Percentiles rank a stretch among this genome's conserved stretches.
phyloP scores from a whole-genome alignment of 2,113 vertebrate species.

The Lepus americanus region DNA sequence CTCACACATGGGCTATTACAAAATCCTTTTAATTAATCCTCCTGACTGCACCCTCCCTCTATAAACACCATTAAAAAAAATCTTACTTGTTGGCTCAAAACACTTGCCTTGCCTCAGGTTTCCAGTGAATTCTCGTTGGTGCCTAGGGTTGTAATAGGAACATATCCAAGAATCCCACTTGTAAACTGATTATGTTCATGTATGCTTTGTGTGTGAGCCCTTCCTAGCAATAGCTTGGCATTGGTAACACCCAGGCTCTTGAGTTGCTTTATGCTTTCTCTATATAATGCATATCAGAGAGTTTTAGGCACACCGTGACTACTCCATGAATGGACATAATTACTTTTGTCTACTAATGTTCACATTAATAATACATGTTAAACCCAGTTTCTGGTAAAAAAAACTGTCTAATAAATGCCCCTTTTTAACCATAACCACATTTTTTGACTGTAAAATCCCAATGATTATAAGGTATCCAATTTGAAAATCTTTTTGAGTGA shows the following conservation, averaged over 20 bases:
- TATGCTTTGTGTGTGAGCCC: not conserved
- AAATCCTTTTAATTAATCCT: constrained; percentile 42
- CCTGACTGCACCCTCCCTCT: not conserved
- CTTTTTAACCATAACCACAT: not conserved
- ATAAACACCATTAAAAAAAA: not conserved
- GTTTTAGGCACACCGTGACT: not conserved
- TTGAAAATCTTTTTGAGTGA: constrained; percentile 12
- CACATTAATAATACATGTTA: constrained; percentile 15
- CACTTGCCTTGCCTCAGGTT: not conserved
- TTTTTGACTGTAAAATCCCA: not conserved
- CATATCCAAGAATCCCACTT: not conserved
- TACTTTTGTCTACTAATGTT: not conserved
- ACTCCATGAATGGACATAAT: not conserved
- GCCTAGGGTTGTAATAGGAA: not conserved
- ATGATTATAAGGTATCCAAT: not conserved
- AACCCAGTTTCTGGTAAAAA: not conserved
- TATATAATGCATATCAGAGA: not conserved
- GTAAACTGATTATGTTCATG: not conserved
- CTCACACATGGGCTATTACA: not conserved
- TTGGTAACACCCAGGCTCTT: not conserved
- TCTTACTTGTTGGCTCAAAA: not conserved
- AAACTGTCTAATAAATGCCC: not conserved
- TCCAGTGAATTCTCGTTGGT: not conserved
- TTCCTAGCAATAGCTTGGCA: not conserved
- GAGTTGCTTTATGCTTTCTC: not conserved